Base-by-base conservation (phyloP, 2,888 invertebrate species). In the Eustalomyia histrio region DNA sequence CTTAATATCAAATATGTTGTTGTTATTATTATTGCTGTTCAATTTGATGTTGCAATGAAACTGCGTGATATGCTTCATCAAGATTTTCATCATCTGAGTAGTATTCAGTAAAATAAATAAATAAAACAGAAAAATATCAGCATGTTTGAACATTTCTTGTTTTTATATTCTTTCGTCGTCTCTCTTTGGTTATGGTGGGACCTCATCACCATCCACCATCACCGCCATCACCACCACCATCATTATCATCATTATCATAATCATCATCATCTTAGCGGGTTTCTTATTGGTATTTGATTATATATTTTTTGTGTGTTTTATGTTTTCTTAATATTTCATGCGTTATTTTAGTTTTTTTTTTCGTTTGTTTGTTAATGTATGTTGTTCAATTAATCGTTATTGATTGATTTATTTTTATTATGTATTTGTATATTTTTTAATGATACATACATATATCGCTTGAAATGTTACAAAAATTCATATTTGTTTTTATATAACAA, bases 381-480 rank as follows among this genome's bases (percentile, higher is more conserved):
- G 85, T 84, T 86, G 86, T 86, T 86, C 84, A 86, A 86, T 86
- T 86, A 86, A 83, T 82, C 85, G 85, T 83, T 85, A 86, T 83
- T 87, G 88, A 88, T 88, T 87, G 88, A 88, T 88, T 87, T 87
- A 87, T 87, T 86, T 86, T 86, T 84, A 85, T 85, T 84, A 84
- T 63, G 17, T 58, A 24, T 64, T 47, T 76, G 57, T 67, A 17
- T 57, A 12, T 12, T 47, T 47, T 39, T 47, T 47, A 47, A 47
- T 47, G 5, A 57, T 21, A 35, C 9, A 33, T 39, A 29, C 6
- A 16, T 50, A 9, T 12, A 16, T 39, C 14, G 17, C 50, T 75
- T 52, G 24, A 33, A 64, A 67, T 53, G 61, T 52, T 60, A 21
- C 21, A 21, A 21, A 21, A 43, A 58, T 58, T 16, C 76, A 39